Conservation (phyloP, 2,113 vertebrate species). For the Aphyosemion australe region DNA sequence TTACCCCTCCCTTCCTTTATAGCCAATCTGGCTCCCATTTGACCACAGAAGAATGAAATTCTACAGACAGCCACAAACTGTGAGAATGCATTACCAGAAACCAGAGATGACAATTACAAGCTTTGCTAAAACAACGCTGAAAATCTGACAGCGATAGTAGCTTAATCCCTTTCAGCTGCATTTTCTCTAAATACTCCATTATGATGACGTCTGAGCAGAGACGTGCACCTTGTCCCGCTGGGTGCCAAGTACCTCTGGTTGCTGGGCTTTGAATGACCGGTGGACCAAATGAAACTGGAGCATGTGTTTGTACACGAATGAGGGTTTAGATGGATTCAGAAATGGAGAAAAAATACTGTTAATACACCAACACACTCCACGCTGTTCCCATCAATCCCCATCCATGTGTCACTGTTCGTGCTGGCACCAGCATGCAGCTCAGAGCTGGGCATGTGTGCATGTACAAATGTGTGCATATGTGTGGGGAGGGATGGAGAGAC, state of each 20-base stretch:
- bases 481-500: conserved; percentile 34
- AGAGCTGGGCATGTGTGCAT: conserved; percentile 21
- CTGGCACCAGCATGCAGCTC: conserved; percentile 50
- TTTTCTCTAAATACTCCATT: conserved; percentile 39
- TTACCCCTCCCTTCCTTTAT: background rate
- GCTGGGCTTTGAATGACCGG: conserved; percentile 30
- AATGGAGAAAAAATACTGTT: conserved; percentile 32
- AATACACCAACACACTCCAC: conserved; percentile 50
- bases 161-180: conserved; percentile 34
- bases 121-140: conserved; percentile 40
- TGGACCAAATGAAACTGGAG: conserved; percentile 28
- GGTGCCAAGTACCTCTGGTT: conserved; percentile 21
- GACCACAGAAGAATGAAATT: conserved; percentile 42
- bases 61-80: conserved; percentile 34
- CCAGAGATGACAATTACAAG: conserved; percentile 49
- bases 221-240: conserved; percentile 28
- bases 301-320: conserved; percentile 57
- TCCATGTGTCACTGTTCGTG: conserved; percentile 45
- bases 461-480: conserved; percentile 26
- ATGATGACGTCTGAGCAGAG: conserved; percentile 23
- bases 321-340: conserved; percentile 68
- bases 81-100: conserved; percentile 44
- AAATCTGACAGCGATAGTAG: conserved; percentile 41
- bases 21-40: conserved; percentile 63
- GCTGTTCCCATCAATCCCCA: conserved; percentile 37